Evolutionary conservation across 37 sponge, comb jelly and placozoan species (phyloP), one percentile per base, ranked within the genome.

Genomic region (Diacarnus erythraeanus): DNA sequence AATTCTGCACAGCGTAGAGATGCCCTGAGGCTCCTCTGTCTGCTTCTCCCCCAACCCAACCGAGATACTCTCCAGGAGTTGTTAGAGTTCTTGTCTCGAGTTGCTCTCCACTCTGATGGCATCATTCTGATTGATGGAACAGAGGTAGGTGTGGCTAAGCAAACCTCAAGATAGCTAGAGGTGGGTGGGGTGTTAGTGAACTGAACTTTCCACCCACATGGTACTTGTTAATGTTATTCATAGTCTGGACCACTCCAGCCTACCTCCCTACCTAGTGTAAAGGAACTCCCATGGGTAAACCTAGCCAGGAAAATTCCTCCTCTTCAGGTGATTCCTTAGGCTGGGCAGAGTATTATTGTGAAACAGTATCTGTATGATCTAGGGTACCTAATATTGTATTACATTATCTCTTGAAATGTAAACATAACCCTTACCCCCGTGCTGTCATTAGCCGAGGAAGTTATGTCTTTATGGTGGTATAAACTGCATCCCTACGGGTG

Each of bases 101-200:
- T 94, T 18, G 89, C 95, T 34, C 85, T 86, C 70, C 83, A 88
- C 66, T 86, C 95, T 23, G 66, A 85, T n/a, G 94, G 81, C 64
- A 93, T 89, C 83, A 89, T 93, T 60, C 83, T 89, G 42, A 89
- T 89, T 12, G 94, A 93, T 43, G 94, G 94, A 27, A 89, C 90
- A 42, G 81, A 93, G 91, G 91, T 86, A 43, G 59, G 82, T 42
- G 22, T 12, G 23, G 10, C 12, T 12, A 47, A 15, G 51, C 12
- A 12, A 15, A 47, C 51, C 6, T 47, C 12, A 12, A 47, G 51
- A 12, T 47, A 47, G 12, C 51, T 47, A 47, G 51, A 6, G 12
- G 51, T 47, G 6, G 12, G 12, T 47, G 51, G 12, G 51, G 51
- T 47, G 51, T n/a, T n/a, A n/a, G n/a, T n/a, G 51, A 47, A 47